phyloP scores from a whole-genome alignment of 2,113 vertebrate genomes.

The Brachyhypopomus gauderio region DNA sequence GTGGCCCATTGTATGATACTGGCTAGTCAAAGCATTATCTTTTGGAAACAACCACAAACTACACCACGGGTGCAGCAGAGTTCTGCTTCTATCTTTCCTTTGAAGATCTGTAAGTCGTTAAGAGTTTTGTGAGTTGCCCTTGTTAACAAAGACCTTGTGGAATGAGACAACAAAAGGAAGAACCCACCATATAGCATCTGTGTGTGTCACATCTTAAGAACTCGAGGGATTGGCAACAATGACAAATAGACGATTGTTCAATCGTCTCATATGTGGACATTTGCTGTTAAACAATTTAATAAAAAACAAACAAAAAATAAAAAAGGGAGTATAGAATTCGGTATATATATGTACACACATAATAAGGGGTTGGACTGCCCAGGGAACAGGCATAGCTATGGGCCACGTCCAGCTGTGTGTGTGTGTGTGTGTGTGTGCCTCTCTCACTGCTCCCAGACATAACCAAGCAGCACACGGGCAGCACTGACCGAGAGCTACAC shows the following conservation, averaged over 20 bases:
- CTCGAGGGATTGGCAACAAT: slow-evolving; percentile 81
- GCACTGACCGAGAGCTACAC: slow-evolving; percentile 63
- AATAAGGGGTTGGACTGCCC: slow-evolving; percentile 82
- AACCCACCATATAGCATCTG: slow-evolving; percentile 33
- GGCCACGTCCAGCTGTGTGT: slow-evolving; percentile 66
- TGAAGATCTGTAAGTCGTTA: slow-evolving; percentile 80
- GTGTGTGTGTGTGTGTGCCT: slow-evolving; percentile 63
- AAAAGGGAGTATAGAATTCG: slow-evolving; percentile 66
- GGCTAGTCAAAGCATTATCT: slow-evolving; percentile 85
- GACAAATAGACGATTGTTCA: slow-evolving; percentile 86
- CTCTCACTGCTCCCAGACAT: slow-evolving; percentile 76
- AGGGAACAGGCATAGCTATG: slow-evolving; percentile 67
- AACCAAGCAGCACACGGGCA: slow-evolving; percentile 75
- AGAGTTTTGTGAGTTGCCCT: neutral
- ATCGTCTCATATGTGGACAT: slow-evolving; percentile 79
- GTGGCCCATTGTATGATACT: slow-evolving; percentile 80
- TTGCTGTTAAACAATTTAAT: slow-evolving; percentile 64
- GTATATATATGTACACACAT: slow-evolving; percentile 60
- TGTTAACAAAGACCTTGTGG: neutral
- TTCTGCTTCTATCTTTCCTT: slow-evolving; percentile 72
- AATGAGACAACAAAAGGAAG: slow-evolving; percentile 64
- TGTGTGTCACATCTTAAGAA: slow-evolving; percentile 21
- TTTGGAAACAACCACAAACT: slow-evolving; percentile 73
- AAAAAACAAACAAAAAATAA: slow-evolving; percentile 20
- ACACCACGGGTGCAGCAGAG: slow-evolving; percentile 39